A percentile compares a stretch with the other conserved stretches of the same genome.
These are phyloP conservation scores for Germaria angustata DNA, from an alignment of 2,888 invertebrate species.

Conservation along the genomic window DNA sequence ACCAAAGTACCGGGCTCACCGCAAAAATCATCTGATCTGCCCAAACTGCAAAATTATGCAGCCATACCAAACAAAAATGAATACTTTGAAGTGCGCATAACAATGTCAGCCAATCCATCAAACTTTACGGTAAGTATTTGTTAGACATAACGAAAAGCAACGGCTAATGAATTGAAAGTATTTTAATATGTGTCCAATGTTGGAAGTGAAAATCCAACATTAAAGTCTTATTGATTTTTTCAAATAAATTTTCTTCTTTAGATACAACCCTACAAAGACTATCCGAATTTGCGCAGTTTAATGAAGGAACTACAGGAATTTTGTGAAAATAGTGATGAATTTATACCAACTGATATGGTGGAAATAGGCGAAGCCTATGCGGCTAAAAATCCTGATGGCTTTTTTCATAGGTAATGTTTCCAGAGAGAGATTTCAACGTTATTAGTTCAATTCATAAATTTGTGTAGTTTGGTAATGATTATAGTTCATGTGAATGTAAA, in stretches of 20 bases:
- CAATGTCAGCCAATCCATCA: slow-evolving; percentile 87
- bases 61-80: slow-evolving; percentile 80
- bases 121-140: slow-evolving; percentile 75
- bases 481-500: too few relatives aligned
- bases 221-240: too few relatives aligned
- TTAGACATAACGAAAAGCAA: not conserved
- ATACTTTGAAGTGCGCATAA: slow-evolving; percentile 86
- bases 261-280: slow-evolving; percentile 81
- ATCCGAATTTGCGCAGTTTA: slow-evolving; percentile 81
- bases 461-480: too few relatives aligned
- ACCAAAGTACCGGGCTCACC: slow-evolving; percentile 73
- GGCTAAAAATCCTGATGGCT: slow-evolving; percentile 83
- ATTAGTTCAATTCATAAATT: too few relatives aligned
- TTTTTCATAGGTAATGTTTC: slow-evolving; percentile 86
- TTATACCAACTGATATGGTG: slow-evolving; percentile 81
- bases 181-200: not conserved
- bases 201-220: too few relatives aligned
- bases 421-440: too few relatives aligned
- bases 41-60: slow-evolving; percentile 71
- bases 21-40: slow-evolving; percentile 69
- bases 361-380: slow-evolving; percentile 85
- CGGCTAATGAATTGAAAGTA: too few relatives aligned
- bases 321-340: slow-evolving; percentile 82
- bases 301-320: slow-evolving; percentile 85
- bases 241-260: slow-evolving; percentile 68